Base-by-base conservation (phyloP, 1,140 invertebrate genomes). In the Cotesia glomerata region DNA sequence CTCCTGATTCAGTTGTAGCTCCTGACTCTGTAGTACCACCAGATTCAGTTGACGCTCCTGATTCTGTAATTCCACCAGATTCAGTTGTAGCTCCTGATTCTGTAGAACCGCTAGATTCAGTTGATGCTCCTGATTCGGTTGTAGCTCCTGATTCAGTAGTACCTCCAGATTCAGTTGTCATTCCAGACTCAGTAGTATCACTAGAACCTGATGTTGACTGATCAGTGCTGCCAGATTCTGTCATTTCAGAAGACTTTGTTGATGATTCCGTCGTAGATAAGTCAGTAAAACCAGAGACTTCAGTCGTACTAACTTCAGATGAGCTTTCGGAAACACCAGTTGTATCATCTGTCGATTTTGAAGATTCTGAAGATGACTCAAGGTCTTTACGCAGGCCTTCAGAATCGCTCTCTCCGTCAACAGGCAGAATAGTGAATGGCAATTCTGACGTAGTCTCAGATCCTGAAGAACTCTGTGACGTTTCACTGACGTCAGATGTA, bases 361-460 rank as follows among this genome's bases (percentile, higher is more conserved):
- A 35, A 45, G 34, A 39, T 35, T 45, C 63, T 26, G 63, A 16
- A 14, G 58, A 26, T 4, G 26, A n/a, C 59, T 36, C n/a, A 36
- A 35, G 34, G 39, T 39, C n/a, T 16, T 45, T 8, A 8, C 36
- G 39, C n/a, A 16, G 36, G 14, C 16, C 62, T 64, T 64, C 34
- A 11, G 9, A 35, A 34, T 61, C 58, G 11, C 58, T 61, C 39
- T 64, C 62, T 14, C 62, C 62, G 2, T 64, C 34, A 14, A 64
- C 34, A 14, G 9, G 26, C 14, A 64, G 13, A n/a, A 64, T 35
- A 39, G 62, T 39, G 11, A 64, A 64, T 36, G 62, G 62, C 11
- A 64, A 36, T 70, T 75, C 76, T 3, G 76, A 76, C n/a, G 77
- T 79, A n/a, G 71, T 61, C 59, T 65, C 75, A 32, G 74, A 75